These are phyloP conservation scores for Clinocottus analis DNA, from an alignment of 2,113 vertebrate species.

Conservation along the genomic window DNA sequence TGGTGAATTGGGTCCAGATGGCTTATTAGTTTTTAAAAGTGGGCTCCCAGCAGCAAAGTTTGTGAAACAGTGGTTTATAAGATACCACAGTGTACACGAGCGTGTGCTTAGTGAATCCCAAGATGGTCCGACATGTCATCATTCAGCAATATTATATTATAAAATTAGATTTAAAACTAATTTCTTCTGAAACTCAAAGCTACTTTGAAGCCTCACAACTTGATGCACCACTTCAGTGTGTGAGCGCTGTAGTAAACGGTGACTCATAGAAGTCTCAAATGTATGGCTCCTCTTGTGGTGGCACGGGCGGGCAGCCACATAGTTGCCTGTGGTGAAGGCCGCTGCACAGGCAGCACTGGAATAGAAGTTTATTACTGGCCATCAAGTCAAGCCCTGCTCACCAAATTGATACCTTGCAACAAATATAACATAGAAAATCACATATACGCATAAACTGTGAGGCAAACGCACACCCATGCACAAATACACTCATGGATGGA, in stretches of 20 bases:
- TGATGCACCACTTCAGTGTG: conserved; percentile 26
- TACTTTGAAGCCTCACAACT: conserved; percentile 31
- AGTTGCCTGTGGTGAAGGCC: conserved; percentile 71
- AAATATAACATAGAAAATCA: conserved; percentile 81
- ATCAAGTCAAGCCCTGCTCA: conserved; percentile 72
- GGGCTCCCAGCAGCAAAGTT: neutral
- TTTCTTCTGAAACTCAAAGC: neutral
- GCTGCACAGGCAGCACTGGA: conserved; percentile 69
- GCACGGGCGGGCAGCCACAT: conserved; percentile 65
- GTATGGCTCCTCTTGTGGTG: conserved; percentile 57
- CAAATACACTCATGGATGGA: conserved; percentile 19
- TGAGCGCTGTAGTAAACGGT: conserved; percentile 40
- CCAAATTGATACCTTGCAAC: conserved; percentile 78
- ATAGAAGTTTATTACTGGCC: conserved; percentile 82
- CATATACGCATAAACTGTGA: conserved; percentile 73
- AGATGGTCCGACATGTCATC: neutral
- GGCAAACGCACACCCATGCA: conserved; percentile 59
- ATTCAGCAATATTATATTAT: neutral
- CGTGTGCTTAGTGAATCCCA: neutral
- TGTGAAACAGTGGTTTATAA: neutral
- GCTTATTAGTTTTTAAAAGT: neutral
- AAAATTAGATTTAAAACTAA: neutral
- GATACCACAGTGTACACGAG: neutral
- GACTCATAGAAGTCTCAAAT: conserved; percentile 62
- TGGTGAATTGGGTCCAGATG: neutral